Base-by-base conservation (phyloP, 1,140 invertebrate species). In the Drosophila triauraria region DNA sequence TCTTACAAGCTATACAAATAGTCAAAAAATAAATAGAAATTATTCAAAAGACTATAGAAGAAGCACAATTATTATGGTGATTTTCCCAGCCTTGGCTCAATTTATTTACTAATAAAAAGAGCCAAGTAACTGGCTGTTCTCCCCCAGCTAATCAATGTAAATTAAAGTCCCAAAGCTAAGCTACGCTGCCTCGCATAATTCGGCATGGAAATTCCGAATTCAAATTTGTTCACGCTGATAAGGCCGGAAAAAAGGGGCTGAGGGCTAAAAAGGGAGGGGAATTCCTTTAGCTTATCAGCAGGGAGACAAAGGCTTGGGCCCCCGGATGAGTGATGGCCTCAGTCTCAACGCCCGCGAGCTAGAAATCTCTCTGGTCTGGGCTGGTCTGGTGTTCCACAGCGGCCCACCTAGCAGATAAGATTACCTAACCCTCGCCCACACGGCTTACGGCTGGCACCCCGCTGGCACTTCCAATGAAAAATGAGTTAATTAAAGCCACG, bases 401-500 rank as follows among this genome's bases (percentile, higher is more conserved):
- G 20, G 50, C 54, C 60, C 38, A 82, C 40, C 50, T 51, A 72
- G 56, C 42, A 86, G 80, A 90, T 91, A 90, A 85, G 82, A 91
- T 86, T 82, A 85, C 78, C 78, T 65, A 51, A 79, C 62, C 71
- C 58, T 38, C 51, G 44, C 59, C 40, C 27, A n/a, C 53, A 40
- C 43, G 17, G 27, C 50, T 47, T 15, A 38, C 54, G 58, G 56
- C 23, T 60, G 38, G 17, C 43, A 23, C 40, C 42, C 63, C 63
- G 46, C 47, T 57, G 82, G 75, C 85, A 82, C 71, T 91, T 72
- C 42, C 78, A 82, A 92, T 92, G 91, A 92, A 92, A 92, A 92
- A 92, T 92, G 86, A 92, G 91, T 92, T 92, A 92, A 92, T 92
- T 92, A 92, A 91, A 85, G 78, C 86, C 82, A 91, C 78, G 86